Conservation (phyloP, 1,140 invertebrate genomes). For the Plodia interpunctella region DNA sequence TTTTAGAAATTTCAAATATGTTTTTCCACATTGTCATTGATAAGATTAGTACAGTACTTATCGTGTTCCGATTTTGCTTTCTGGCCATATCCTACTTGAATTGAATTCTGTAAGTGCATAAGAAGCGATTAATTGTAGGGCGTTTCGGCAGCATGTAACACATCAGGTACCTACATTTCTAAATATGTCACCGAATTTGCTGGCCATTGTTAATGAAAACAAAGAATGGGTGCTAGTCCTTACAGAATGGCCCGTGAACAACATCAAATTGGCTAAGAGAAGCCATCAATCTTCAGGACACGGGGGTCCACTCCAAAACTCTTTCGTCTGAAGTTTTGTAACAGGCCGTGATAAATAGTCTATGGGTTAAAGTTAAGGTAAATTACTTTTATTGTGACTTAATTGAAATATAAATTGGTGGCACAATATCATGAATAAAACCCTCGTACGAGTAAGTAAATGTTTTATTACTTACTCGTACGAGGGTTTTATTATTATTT, state of each 20-base stretch:
- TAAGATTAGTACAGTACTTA: no score
- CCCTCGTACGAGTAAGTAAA: no score
- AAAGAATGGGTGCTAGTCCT: constrained; percentile 28
- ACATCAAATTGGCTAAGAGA: constrained; percentile 38
- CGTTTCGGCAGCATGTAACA: no score
- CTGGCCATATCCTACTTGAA: no score
- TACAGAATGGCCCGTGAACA: constrained; percentile 39
- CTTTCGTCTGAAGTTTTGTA: constrained; percentile 53
- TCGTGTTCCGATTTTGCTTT: no score
- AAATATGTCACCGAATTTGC: not conserved
- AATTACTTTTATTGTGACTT: constrained; percentile 28
- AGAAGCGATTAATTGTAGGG: no score
- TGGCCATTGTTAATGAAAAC: constrained; percentile 26
- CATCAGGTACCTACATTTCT: not conserved
- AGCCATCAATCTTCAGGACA: constrained; percentile 58
- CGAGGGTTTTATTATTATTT: no score
- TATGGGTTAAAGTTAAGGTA: constrained; percentile 29
- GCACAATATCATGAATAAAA: no score
- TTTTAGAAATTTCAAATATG: no score
- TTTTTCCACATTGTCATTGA: no score
- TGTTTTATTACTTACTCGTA: no score
- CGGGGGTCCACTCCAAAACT: constrained; percentile 49
- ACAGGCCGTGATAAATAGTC: constrained; percentile 53
- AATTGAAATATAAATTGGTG: constrained; percentile 19
- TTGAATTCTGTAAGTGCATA: no score